phyloP scores from a whole-genome alignment of 2,888 invertebrate genomes.

The Pecten maximus region DNA sequence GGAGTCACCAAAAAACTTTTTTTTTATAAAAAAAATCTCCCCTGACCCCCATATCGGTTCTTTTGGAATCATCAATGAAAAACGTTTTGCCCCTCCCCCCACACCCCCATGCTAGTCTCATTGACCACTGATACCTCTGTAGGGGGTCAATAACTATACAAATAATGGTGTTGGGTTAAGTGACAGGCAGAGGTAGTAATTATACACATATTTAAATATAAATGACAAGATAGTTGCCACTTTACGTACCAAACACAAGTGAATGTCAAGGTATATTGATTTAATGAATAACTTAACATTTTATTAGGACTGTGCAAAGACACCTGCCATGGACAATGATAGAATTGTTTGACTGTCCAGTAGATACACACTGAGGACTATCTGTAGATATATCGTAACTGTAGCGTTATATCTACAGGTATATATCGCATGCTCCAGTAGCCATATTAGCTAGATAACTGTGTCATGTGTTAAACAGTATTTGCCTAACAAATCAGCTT shows the following conservation, averaged over 20 bases:
- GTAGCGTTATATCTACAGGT: background rate
- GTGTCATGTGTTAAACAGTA: background rate
- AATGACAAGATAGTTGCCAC: constrained; percentile 30
- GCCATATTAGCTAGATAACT: background rate
- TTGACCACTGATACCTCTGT: background rate
- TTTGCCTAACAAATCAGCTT: constrained; percentile 33
- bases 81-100: too few species aligned
- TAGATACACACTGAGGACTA: background rate
- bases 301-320: background rate
- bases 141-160: background rate
- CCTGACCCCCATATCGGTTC: too few species aligned
- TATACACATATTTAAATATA: background rate
- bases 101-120: background rate
- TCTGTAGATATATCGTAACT: background rate
- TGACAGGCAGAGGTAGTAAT: background rate
- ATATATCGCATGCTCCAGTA: background rate
- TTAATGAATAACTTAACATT: constrained; percentile 13
- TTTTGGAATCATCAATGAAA: too few species aligned
- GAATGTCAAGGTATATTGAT: constrained; percentile 28
- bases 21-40: too few species aligned
- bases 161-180: background rate
- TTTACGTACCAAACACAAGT: constrained; percentile 25
- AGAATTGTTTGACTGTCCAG: constrained; percentile 2
- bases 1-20: background rate
- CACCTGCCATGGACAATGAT: constrained; percentile 26